A percentile compares a stretch with the other conserved stretches of the same genome.
phyloP scores from a whole-genome alignment of 2,888 invertebrate genomes.

The Drosophila vallismaia region DNA sequence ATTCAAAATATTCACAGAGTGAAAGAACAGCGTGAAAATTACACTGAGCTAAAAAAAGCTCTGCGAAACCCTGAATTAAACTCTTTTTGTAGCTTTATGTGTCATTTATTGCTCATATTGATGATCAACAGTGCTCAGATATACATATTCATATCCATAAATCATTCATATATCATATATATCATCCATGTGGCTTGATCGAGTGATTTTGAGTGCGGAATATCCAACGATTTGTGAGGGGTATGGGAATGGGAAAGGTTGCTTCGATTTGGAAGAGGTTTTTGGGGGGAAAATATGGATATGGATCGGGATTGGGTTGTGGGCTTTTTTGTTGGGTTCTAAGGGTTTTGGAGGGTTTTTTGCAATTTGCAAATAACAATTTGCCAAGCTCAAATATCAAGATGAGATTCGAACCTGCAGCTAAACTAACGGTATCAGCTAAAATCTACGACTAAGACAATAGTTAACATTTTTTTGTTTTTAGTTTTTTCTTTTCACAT shows the following conservation, averaged over 20 bases:
- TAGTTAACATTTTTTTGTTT: conserved; percentile 34
- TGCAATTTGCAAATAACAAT: conserved; percentile 60
- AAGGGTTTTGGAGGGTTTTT: neutral
- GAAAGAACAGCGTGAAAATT: no score
- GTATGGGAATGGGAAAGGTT: neutral
- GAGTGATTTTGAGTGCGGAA: conserved; percentile 10
- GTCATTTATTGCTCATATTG: conserved; percentile 29
- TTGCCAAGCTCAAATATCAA: conserved; percentile 45
- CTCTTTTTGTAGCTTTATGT: conserved; percentile 2
- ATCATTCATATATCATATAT: conserved; percentile 8
- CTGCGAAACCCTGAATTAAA: neutral
- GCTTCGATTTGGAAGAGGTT: neutral
- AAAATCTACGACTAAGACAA: conserved; percentile 42
- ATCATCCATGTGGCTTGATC: conserved; percentile 7
- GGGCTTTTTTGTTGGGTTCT: no score
- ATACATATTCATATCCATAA: conserved; percentile 4
- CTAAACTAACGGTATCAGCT: conserved; percentile 29
- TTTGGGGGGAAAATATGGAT: neutral
- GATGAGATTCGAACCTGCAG: conserved; percentile 4
- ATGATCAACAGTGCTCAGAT: conserved; percentile 28
- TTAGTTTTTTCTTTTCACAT: conserved; percentile 3
- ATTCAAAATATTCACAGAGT: no score
- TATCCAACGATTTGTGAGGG: conserved; percentile 4
- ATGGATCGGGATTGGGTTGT: neutral
- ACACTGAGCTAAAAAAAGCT: no score